A percentile compares a stretch with the other conserved stretches of the same genome.
Conservation (phyloP, 2,888 invertebrate species). For the Agonopterix arenella region DNA sequence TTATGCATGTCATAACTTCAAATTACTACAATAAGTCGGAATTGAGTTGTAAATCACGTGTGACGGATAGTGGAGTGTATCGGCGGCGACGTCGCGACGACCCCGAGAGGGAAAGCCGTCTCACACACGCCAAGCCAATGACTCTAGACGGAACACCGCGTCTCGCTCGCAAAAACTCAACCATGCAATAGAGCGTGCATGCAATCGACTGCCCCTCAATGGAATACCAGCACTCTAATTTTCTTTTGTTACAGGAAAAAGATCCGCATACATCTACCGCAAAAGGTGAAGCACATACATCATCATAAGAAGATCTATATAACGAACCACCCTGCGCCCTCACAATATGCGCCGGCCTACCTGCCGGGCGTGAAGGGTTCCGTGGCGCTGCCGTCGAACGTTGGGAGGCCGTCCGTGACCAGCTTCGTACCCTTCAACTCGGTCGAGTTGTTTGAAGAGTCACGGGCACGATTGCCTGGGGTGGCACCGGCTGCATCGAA, state of each 20-base stretch:
- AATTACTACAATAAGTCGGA: constrained; percentile 26
- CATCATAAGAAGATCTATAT: constrained; percentile 74
- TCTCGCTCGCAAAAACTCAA: constrained; percentile 27
- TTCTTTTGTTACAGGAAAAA: constrained; percentile 72
- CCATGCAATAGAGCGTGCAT: constrained; percentile 34
- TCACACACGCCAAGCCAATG: constrained; percentile 58
- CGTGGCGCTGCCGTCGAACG: constrained; percentile 51
- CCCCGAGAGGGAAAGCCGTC: constrained; percentile 58
- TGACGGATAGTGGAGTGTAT: constrained; percentile 27
- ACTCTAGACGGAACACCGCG: constrained; percentile 56
- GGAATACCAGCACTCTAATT: constrained; percentile 40
- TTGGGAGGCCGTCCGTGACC: constrained; percentile 48
- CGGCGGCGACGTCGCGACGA: constrained; percentile 27
- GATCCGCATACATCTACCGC: constrained; percentile 75
- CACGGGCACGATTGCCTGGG: constrained; percentile 33
- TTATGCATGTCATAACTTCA: constrained; percentile 20
- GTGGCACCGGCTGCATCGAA: constrained; percentile 47
- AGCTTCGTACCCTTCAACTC: constrained; percentile 49
- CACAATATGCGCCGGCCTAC: constrained; percentile 67
- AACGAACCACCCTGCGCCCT: constrained; percentile 64
- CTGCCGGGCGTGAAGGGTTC: constrained; percentile 61
- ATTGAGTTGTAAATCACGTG: constrained; percentile 35
- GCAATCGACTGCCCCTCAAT: constrained; percentile 37
- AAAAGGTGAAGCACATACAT: constrained; percentile 74
- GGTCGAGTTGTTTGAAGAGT: constrained; percentile 52